phyloP scores from a whole-genome alignment of 2,888 invertebrate genomes.

The Aleiodes testaceus region DNA sequence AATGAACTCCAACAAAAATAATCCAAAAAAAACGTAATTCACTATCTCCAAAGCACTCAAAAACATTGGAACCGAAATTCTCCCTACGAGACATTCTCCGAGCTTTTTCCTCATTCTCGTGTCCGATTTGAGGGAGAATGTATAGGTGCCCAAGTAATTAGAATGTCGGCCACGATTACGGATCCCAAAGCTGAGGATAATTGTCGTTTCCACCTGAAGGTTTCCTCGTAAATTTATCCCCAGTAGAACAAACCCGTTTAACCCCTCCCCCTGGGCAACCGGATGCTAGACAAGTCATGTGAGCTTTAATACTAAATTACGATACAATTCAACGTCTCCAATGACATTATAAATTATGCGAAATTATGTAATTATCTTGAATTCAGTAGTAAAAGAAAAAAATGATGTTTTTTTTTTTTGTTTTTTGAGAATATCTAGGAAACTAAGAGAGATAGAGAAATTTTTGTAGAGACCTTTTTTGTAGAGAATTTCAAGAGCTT shows the following conservation, averaged over 20 bases:
- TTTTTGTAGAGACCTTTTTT: too few relatives aligned
- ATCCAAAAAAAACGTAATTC: neutral
- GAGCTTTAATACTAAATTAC: too few relatives aligned
- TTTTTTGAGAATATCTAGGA: too few relatives aligned
- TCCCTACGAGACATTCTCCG: neutral
- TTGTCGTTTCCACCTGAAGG: slow-evolving; percentile 44
- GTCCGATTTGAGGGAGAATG: neutral
- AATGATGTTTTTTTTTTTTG: too few relatives aligned
- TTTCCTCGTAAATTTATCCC: slow-evolving; percentile 26
- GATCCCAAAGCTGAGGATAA: slow-evolving; percentile 48
- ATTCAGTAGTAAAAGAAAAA: too few relatives aligned
- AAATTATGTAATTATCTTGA: too few relatives aligned
- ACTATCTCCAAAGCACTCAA: neutral
- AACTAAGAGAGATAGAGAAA: too few relatives aligned
- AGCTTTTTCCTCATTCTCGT: neutral
- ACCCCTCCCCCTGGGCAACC: neutral
- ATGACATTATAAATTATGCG: too few relatives aligned
- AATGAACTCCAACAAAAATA: neutral
- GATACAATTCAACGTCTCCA: too few relatives aligned
- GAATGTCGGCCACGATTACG: slow-evolving; percentile 52
- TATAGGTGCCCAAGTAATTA: slow-evolving; percentile 53
- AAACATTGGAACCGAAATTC: neutral
- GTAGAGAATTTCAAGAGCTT: too few relatives aligned
- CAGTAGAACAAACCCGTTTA: neutral
- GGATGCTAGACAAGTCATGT: too few relatives aligned